Base-by-base conservation (phyloP, 2,797 vertebrate species). In the Stomatorhinus walkeri region DNA sequence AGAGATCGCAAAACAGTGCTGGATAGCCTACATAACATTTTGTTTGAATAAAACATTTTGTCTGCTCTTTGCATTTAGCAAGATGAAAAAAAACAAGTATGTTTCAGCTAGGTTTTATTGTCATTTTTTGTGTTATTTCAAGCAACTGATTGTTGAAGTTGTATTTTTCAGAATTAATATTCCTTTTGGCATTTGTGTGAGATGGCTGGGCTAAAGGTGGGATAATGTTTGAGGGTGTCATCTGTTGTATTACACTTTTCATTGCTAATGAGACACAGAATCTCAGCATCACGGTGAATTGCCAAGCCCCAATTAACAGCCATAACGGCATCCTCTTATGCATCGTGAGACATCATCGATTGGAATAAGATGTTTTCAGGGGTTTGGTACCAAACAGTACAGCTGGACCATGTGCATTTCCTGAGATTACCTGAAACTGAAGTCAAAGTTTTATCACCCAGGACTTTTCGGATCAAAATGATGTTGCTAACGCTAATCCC, bases 231-330 rank as follows among this genome's bases (percentile, higher is more conserved):
- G 22, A 52, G 84, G 22, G 10, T 32, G 22, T 52, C 22, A 1
- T 19, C 16, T 83, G 43, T 83, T 24, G 19, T 43, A 9, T 22
- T 83, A 76, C 79, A 48, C 19, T 2, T 83, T 48, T 83, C 43
- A 83, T 64, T 28, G 61, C 61, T 64, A 64, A 28, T 9, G 10
- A 64, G 61, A 19, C 5, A n/a, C 79, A 43, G 40, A 48, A 22
- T 19, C 43, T 43, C 16, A 48, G 79, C 40, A 83, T 48, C 14
- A 4, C 14, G 16, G 24, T 79, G 12, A 79, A 79, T 19, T 12
- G n/a, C 2, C 16, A 83, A 79, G 88, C 76, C 40, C 90, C 91
- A 89, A 91, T 93, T 91, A 94, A 89, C 91, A 94, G 91, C 92
- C 92, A 87, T 87, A 22, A 43, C 52, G 16, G 16, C 56, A 54